Evolutionary conservation across 2,888 invertebrate genomes (phyloP), one percentile per base, ranked within the genome.

Genomic region (Buathra laborator): DNA sequence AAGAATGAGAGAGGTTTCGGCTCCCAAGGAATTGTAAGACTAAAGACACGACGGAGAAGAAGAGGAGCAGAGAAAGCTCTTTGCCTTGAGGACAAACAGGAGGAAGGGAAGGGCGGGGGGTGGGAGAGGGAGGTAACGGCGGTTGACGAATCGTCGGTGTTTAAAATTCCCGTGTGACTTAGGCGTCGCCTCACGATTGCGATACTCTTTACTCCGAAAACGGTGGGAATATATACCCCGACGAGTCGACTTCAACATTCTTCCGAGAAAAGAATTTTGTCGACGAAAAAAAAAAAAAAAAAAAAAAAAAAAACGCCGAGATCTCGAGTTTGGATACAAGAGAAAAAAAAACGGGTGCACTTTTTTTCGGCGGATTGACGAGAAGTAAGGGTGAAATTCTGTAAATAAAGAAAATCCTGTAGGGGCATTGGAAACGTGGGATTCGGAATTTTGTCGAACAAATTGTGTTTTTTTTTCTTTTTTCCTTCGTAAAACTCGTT

Each of bases 111-210:
- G 37, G 64, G 44, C 70, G 62, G 68, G 78, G 59, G 44, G 53
- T 66, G 84, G 24, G 2, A 77, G 87, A 82, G 86, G 85, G 83
- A 80, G 87, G 75, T 74, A 74, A 84, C 72, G 75, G 53, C 72
- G 79, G 83, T 9, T 88, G 90, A 90, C 89, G 91, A 91, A 91
- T 91, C 89, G 87, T 85, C 87, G 88, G 88, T 90, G 91, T 91
- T 91, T 91, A 89, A 91, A 92, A 91, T 92, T 91, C 91, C 91
- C 90, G 87, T 89, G 90, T 90, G 92, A 88, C 88, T 90, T 88
- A 9, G 7, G 86, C 88, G 87, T 89, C 44, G 68, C 37, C 71
- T 56, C 67, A 51, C 24, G 10, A 48, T 46, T 87, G 88, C 89
- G 87, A 75, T 66, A 78, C 78, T 64, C 51, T 74, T 70, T 37